A percentile compares a stretch with the other conserved stretches of the same genome.
phyloP scores from a whole-genome alignment of 2,113 vertebrate species.

The Phycodurus eques region DNA sequence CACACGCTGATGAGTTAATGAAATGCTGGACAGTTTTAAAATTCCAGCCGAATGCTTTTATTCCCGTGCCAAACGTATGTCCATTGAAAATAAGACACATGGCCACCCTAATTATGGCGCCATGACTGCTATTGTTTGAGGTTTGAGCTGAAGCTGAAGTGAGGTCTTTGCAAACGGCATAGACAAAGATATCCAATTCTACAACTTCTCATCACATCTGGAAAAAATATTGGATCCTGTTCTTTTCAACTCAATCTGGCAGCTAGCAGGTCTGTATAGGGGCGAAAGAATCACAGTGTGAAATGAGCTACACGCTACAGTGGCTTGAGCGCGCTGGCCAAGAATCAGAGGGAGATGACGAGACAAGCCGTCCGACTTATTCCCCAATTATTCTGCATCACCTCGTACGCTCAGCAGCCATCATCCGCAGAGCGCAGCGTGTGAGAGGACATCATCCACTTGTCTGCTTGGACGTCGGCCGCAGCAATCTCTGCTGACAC shows the following conservation, averaged over 20 bases:
- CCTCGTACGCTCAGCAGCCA: constrained; percentile 45
- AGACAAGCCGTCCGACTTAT: constrained; percentile 43
- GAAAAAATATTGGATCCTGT: constrained; percentile 61
- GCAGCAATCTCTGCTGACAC: constrained; percentile 45
- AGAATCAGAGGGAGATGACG: constrained; percentile 53
- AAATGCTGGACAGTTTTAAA: background rate
- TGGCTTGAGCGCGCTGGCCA: constrained; percentile 35
- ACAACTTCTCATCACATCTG: constrained; percentile 51
- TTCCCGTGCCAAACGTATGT: background rate
- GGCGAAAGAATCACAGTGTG: constrained; percentile 61
- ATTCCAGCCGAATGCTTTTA: background rate
- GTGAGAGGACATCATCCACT: constrained; percentile 67
- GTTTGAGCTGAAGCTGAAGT: constrained; percentile 26
- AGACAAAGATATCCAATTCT: constrained; percentile 44
- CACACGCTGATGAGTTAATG: background rate
- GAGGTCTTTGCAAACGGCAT: constrained; percentile 26
- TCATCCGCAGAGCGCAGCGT: constrained; percentile 50
- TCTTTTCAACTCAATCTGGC: constrained; percentile 57
- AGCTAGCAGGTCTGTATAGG: constrained; percentile 58
- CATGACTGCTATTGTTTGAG: constrained; percentile 19
- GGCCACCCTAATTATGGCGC: constrained; percentile 5
- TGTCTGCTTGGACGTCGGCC: constrained; percentile 51
- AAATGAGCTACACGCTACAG: constrained; percentile 61
- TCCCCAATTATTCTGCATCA: constrained; percentile 39
- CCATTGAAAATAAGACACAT: background rate